A percentile compares a stretch with the other conserved stretches of the same genome.
phyloP scores from a whole-genome alignment of 2,797 vertebrate genomes.

The Meriones psammophilus region DNA sequence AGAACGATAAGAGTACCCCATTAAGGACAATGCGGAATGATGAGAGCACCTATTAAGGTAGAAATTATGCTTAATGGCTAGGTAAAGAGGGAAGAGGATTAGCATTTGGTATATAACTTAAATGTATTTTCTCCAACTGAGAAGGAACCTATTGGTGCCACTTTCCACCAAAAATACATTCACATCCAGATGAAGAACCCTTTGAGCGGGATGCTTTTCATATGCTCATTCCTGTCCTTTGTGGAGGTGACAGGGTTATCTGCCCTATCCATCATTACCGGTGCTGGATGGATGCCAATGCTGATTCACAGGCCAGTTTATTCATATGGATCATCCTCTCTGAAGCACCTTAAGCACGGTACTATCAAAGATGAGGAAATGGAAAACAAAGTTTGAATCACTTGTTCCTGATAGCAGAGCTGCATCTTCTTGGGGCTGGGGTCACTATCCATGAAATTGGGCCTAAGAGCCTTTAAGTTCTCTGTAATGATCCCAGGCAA shows the following conservation, averaged over 20 bases:
- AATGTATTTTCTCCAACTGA: neutral
- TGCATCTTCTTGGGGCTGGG: too few species aligned
- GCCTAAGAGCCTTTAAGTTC: neutral
- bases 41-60: neutral
- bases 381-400: neutral
- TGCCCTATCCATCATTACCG: too few species aligned
- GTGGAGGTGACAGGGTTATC: neutral
- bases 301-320: neutral
- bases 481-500: neutral
- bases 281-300: neutral
- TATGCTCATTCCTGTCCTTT: neutral
- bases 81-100: neutral
- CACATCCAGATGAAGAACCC: neutral
- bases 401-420: neutral
- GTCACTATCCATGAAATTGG: fast-evolving
- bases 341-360: neutral
- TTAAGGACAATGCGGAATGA: neutral
- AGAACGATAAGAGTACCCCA: neutral
- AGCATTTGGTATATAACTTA: neutral
- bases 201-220: neutral
- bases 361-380: neutral
- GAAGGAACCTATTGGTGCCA: neutral
- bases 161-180: neutral
- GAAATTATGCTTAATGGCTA: neutral
- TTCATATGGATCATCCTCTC: neutral